Conservation (phyloP, 2,113 vertebrate genomes). For the Microcebus jonahi region DNA sequence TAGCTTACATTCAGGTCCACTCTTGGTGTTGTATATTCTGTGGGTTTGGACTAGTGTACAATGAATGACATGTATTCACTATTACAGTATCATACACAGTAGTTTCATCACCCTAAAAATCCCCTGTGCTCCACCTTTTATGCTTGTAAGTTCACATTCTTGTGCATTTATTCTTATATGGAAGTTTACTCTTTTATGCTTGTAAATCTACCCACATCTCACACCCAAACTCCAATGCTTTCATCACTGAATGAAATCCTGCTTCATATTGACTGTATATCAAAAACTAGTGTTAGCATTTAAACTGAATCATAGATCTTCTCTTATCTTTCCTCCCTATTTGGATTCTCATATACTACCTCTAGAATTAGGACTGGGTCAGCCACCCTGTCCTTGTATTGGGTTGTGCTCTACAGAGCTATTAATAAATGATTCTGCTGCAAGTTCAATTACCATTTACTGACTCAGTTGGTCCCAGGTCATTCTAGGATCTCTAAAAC, state of each 20-base stretch:
- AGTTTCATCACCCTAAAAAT: background rate
- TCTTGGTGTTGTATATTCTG: background rate
- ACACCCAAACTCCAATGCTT: background rate
- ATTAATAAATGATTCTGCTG: background rate
- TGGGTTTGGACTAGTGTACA: background rate
- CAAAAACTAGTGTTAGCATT: background rate
- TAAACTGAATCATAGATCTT: background rate
- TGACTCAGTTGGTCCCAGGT: background rate
- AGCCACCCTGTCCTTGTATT: background rate
- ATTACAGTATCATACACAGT: background rate
- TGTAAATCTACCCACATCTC: background rate
- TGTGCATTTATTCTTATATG: background rate
- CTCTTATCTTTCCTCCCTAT: background rate
- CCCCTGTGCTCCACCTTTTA: background rate
- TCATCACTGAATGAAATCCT: background rate
- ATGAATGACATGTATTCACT: background rate
- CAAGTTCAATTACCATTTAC: background rate
- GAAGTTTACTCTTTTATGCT: background rate
- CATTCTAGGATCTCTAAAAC: background rate
- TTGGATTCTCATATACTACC: background rate
- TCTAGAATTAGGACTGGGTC: background rate
- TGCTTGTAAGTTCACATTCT: background rate
- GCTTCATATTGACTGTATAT: background rate
- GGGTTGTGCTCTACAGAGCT: background rate
- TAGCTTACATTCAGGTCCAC: background rate